Conservation (phyloP, 1,140 invertebrate genomes). For the Temnothorax curvispinosus region DNA sequence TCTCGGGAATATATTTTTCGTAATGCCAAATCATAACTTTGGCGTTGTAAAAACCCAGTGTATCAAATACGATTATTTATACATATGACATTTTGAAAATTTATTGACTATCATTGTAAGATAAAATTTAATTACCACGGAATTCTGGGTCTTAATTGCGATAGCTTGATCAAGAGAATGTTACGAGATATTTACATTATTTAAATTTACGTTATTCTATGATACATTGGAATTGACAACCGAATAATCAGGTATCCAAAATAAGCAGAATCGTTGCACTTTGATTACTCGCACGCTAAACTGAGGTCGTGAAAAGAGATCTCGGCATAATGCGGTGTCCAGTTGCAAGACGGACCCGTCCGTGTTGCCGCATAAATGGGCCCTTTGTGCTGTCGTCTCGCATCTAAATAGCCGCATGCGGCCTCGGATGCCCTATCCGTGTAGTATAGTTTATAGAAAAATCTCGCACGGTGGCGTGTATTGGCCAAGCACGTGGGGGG, state of each 20-base stretch:
- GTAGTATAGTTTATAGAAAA: constrained; percentile 75
- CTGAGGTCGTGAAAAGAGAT: constrained; percentile 21
- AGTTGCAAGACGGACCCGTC: constrained; percentile 50
- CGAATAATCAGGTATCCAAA: neutral
- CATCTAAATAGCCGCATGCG: constrained; percentile 75
- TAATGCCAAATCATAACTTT: neutral
- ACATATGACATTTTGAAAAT: no score
- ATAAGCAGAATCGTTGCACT: constrained; percentile 16
- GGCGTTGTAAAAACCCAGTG: neutral
- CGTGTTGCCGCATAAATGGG: constrained; percentile 79
- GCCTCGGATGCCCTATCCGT: constrained; percentile 65
- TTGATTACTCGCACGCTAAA: constrained; percentile 30
- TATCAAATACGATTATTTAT: neutral
- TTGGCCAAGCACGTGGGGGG: constrained; percentile 69
- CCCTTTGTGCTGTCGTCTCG: constrained; percentile 78
- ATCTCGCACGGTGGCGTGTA: constrained; percentile 63
- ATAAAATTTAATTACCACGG: no score
- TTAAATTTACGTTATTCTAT: neutral
- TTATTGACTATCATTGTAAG: no score
- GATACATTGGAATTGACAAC: neutral
- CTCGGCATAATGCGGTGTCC: constrained; percentile 61
- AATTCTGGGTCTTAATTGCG: neutral
- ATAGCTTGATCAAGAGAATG: neutral
- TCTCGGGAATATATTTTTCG: neutral
- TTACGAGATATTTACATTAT: neutral